Conservation (phyloP, 2,113 vertebrate species). For the Osmerus eperlanus region DNA sequence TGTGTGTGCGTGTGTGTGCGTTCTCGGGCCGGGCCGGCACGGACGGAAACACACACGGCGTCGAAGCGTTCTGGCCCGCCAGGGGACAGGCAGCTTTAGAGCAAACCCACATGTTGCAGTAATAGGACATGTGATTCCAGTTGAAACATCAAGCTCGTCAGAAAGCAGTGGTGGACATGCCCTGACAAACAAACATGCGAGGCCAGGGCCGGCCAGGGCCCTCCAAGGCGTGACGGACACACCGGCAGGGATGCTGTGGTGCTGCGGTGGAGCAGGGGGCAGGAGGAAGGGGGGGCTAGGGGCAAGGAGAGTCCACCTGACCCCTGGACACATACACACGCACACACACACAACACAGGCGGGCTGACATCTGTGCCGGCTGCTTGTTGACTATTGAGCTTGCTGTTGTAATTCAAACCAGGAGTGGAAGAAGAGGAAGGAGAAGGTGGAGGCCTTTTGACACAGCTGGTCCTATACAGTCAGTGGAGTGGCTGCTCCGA, state of each 20-base stretch:
- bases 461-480: background rate
- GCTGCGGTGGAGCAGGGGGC: no score
- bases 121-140: constrained; percentile 48
- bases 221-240: constrained; percentile 8
- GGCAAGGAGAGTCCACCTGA: background rate
- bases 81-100: constrained; percentile 12
- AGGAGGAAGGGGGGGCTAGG: background rate
- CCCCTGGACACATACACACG: background rate
- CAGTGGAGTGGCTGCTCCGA: background rate
- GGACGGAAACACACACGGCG: background rate
- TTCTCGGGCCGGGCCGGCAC: background rate
- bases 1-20: background rate
- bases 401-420: background rate
- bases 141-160: constrained; percentile 39
- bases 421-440: background rate
- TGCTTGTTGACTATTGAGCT: background rate
- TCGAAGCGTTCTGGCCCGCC: constrained; percentile 11
- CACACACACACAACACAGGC: background rate
- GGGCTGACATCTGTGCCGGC: background rate
- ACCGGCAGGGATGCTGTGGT: no score
- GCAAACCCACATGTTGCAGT: constrained; percentile 31
- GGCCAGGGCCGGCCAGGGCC: background rate
- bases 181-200: constrained; percentile 29
- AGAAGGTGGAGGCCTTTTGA: background rate
- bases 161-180: constrained; percentile 22